Evolutionary conservation across 2,113 vertebrate genomes (phyloP), one percentile per base, ranked within the genome.

Genomic region (Cyphomyrus discorhynchus): DNA sequence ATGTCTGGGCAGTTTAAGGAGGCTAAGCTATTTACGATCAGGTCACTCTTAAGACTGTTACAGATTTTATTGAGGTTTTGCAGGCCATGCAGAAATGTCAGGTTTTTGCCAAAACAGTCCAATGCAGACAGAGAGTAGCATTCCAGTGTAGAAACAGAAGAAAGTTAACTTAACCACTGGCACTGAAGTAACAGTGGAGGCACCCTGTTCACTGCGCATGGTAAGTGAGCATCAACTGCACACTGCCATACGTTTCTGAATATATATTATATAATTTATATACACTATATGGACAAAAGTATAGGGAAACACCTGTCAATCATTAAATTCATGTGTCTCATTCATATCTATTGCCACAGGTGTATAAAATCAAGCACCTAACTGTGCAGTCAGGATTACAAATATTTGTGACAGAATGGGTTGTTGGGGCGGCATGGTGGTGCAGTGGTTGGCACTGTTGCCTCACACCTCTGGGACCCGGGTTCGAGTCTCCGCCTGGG

Each of bases 71-170:
- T 11, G 6, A 3, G 0, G 0, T 87, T 88, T 5, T 56, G 15
- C 52, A 8, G 62, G n/a, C 1, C 3, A 6, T 62, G 31, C 2
- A 46, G 19, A 0, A 31, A n/a, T 27, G 6, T 0, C 90, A 95
- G 47, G 46, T 87, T 91, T 0, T 0, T 9, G 3, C 1, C 53
- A 46, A 95, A 96, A 88, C 95, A 96, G 0, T 84, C 0, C 27
- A 96, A 31, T 1, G 94, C 95, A 39, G 91, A 53, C 24, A 53
- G 52, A 87, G 90, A 85, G 89, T 95, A 96, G 90, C 92, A 93
- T 21, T 93, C 93, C 95, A 95, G 92, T 85, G 24, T 10, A 0
- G 19, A 77, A 49, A 87, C 17, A 84, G 31, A 27, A 88, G 24
- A 45, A 84, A 9, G 58, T 39, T n/a, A 42, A 62, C 3, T 21